Evolutionary conservation across 2,113 vertebrate genomes (phyloP), one percentile per base, ranked within the genome.

Genomic region (Capra hircus): DNA sequence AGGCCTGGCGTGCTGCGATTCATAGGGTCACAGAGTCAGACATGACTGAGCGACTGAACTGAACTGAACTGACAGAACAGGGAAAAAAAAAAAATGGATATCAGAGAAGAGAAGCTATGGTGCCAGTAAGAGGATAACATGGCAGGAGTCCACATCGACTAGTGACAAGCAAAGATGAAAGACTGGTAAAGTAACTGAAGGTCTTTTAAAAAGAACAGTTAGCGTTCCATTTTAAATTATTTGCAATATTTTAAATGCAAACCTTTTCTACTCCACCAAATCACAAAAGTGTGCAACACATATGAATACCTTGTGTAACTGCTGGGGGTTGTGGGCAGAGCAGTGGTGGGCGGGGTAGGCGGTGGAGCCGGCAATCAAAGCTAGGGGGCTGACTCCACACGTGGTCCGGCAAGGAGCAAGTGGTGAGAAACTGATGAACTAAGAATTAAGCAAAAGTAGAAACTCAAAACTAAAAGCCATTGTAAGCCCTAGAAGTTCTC

Each of bases 221-320:
- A 82, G 62, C 4, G 33, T 23, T 77, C 55, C 16, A 93, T 88
- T 88, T 77, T 55, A 67, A 92, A 90, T 67, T 85, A 85, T 48
- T 67, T 86, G 33, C 17, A 84, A 52, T 71, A 92, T 81, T 88
- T 91, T 71, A 96, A 88, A 80, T 80, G 55, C 27, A 95, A 95
- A 84, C 13, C 2, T 13, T 92, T 91, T 36, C 36, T 91, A 40
- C 19, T 13, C 78, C 11, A 13, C 23, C 28, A 60, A 45, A 83
- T 77, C 67, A 92, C 48, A 88, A 95, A 86, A 86, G 40, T 60
- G 15, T 90, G 53, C 7, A 25, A 89, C 28, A 71, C 16, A 59
- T 43, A 74, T 55, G 92, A 88, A 84, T 62, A 36, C n/a, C 82
- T 55, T 50, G 30, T 4, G 12, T 19, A 59, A 91, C 87, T 55